Evolutionary conservation across 2,113 vertebrate species (phyloP).

Genomic region (Petrocephalus zakoni): DNA sequence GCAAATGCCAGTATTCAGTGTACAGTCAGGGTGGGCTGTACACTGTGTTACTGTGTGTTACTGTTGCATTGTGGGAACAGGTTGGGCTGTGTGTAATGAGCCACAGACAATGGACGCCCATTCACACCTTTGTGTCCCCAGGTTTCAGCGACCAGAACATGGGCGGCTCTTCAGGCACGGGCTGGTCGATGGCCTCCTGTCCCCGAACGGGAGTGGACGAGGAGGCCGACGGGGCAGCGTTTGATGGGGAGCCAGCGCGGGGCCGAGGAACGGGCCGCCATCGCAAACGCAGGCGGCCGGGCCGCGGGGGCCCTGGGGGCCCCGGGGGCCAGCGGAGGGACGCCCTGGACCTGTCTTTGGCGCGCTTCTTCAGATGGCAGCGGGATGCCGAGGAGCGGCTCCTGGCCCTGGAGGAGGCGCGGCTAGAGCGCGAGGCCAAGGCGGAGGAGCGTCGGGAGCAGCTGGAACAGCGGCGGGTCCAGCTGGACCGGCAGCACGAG

Average conservation of each 20-base stretch:
- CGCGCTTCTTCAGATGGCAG: conserved; percentile 67
- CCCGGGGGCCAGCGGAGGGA: conserved; percentile 43
- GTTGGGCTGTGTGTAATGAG: not conserved
- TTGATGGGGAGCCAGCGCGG: conserved; percentile 27
- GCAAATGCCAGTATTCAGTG: not conserved
- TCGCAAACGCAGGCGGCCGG: conserved; percentile 52
- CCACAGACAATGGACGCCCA: not conserved
- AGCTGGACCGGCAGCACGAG: conserved; percentile 69
- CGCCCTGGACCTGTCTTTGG: conserved; percentile 56
- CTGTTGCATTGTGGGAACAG: not conserved
- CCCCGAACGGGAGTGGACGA: conserved; percentile 20
- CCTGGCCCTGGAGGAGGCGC: conserved; percentile 62
- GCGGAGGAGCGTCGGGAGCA: conserved; percentile 70
- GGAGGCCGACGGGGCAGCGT: not conserved
- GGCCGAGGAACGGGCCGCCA: conserved; percentile 33
- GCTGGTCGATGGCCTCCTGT: conserved; percentile 32
- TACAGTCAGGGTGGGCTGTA: not conserved
- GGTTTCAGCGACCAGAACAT: conserved; percentile 64
- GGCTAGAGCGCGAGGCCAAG: conserved; percentile 60
- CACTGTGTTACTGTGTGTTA: too few species aligned
- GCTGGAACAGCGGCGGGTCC: conserved; percentile 66
- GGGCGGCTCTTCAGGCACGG: conserved; percentile 48
- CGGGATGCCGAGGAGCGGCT: conserved; percentile 68
- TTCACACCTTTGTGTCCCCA: conserved; percentile 29
- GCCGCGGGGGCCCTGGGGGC: conserved; percentile 34